A percentile compares a stretch with the other conserved stretches of the same genome.
Evolutionary conservation across 1,140 invertebrate species (phyloP).

Genomic region (Zaprionus taronus): DNA sequence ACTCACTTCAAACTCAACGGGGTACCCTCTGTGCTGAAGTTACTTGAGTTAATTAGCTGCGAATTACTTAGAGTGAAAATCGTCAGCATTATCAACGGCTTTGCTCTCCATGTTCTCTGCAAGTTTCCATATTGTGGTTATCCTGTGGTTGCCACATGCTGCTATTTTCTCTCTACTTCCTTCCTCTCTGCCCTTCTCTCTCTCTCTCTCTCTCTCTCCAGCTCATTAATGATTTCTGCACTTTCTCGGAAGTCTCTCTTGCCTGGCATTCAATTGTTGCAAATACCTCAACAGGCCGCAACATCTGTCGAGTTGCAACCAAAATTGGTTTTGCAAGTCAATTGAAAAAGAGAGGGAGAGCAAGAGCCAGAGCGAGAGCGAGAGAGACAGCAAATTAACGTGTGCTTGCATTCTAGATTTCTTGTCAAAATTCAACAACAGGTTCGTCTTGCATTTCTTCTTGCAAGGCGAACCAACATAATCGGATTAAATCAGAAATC

Average conservation of each 20-base stretch:
- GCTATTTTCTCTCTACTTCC: no score
- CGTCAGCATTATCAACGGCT: slow-evolving; percentile 16
- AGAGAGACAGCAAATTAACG: background rate
- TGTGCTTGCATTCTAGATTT: background rate
- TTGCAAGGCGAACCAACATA: background rate
- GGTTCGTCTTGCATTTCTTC: background rate
- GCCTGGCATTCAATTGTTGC: background rate
- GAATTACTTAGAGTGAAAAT: slow-evolving; percentile 43
- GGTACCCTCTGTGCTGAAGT: slow-evolving; percentile 14
- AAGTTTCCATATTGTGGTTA: slow-evolving; percentile 5
- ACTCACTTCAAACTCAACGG: no score
- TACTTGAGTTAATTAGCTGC: slow-evolving; percentile 60
- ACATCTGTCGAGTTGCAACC: background rate
- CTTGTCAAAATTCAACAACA: background rate
- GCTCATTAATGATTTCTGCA: slow-evolving; percentile 21
- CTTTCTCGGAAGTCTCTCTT: background rate
- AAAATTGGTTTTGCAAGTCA: background rate
- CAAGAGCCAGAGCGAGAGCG: background rate
- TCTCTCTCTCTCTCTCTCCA: background rate
- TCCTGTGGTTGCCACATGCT: background rate
- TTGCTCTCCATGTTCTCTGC: background rate
- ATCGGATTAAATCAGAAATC: background rate
- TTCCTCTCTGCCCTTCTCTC: no score
- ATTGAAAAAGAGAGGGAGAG: background rate
- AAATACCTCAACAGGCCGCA: background rate